Conservation (phyloP, 2,888 invertebrate species). For the Machimus atricapillus region DNA sequence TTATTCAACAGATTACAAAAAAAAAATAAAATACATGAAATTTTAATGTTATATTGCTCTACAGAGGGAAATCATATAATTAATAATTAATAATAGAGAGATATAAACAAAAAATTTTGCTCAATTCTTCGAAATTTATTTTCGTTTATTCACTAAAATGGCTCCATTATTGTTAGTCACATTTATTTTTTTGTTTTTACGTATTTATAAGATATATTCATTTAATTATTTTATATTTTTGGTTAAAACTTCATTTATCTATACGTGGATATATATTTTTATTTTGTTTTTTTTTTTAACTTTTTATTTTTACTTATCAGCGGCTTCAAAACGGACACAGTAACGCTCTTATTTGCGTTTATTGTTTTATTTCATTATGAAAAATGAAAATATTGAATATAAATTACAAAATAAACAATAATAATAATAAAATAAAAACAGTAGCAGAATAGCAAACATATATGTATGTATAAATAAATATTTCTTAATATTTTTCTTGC, state of each 20-base stretch:
- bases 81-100: neutral
- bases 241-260: neutral
- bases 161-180: slow-evolving; percentile 6
- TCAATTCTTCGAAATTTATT: neutral
- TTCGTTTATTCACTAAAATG: slow-evolving; percentile 5
- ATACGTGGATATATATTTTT: neutral
- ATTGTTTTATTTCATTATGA: neutral
- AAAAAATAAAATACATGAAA: neutral
- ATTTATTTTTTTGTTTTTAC: neutral
- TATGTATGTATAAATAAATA: neutral
- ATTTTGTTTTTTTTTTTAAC: neutral
- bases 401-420: neutral
- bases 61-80: neutral
- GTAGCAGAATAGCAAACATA: neutral
- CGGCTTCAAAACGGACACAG: neutral
- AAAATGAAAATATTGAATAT: neutral
- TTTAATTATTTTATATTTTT: slow-evolving; percentile 6
- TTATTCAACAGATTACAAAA: neutral
- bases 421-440: neutral
- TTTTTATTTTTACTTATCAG: neutral
- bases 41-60: neutral
- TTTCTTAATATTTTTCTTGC: neutral
- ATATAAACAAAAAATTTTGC: neutral
- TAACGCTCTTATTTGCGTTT: neutral
- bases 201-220: neutral